Evolutionary conservation across 1,140 invertebrate species (phyloP).

Genomic region (Aradophagus sp.): DNA sequence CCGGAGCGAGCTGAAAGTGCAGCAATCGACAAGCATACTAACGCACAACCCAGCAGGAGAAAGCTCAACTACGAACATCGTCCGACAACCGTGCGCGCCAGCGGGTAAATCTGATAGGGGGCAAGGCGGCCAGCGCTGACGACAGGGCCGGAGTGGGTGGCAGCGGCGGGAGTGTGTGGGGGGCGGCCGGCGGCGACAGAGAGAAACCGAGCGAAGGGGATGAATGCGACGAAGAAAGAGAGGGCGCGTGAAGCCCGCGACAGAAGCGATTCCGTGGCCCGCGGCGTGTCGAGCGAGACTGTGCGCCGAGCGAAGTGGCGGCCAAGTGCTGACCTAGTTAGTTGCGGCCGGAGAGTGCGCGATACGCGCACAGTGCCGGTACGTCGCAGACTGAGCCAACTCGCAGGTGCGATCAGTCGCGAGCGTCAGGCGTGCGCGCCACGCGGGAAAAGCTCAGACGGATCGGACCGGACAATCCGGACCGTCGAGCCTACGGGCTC

Average conservation of each 20-base stretch:
- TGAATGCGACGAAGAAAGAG: constrained; percentile 21
- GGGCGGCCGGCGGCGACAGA: constrained; percentile 4
- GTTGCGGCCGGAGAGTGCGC: constrained; percentile 63
- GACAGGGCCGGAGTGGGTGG: too few species aligned
- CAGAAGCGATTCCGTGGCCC: constrained; percentile 52
- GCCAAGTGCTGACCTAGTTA: constrained; percentile 55
- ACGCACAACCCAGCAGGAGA: too few species aligned
- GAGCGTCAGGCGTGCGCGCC: constrained; percentile 27
- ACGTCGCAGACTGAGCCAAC: constrained; percentile 62
- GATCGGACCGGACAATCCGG: constrained; percentile 14
- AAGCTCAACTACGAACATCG: too few species aligned
- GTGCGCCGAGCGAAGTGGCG: constrained; percentile 45
- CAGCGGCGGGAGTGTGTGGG: constrained; percentile 6
- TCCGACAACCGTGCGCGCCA: too few species aligned
- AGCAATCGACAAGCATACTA: too few species aligned
- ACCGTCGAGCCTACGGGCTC: constrained; percentile 14
- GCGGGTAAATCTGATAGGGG: too few species aligned
- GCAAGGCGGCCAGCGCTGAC: too few species aligned
- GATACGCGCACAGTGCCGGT: constrained; percentile 64
- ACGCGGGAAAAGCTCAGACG: constrained; percentile 36
- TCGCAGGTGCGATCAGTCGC: constrained; percentile 51
- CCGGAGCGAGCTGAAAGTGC: too few species aligned
- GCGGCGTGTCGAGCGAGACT: constrained; percentile 58
- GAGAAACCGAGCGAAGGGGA: constrained; percentile 13
- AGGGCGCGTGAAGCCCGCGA: constrained; percentile 30